phyloP scores from a whole-genome alignment of 2,888 invertebrate genomes.

The Archaeoteleia sp. region DNA sequence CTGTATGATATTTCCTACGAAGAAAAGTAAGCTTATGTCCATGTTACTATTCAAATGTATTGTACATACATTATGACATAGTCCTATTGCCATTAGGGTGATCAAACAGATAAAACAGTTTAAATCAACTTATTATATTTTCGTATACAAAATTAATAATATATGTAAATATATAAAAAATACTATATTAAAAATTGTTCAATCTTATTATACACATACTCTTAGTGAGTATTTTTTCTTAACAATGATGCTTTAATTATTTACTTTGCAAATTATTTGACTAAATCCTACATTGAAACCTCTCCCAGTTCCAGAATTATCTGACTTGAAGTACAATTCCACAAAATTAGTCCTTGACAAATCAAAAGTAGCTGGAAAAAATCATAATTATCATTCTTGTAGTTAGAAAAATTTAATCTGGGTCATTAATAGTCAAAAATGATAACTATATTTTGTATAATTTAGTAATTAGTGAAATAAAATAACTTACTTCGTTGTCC shows the following conservation, averaged over 20 bases:
- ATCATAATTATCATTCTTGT: slow-evolving; percentile 10
- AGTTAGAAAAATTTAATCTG: too few species aligned
- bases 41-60: not conserved
- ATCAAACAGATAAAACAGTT: not conserved
- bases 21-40: too few species aligned
- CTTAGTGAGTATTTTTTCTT: slow-evolving; percentile 2
- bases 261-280: slow-evolving; percentile 60
- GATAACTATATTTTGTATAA: slow-evolving; percentile 1
- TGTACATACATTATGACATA: too few species aligned
- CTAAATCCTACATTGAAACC: slow-evolving; percentile 75
- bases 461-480: not conserved
- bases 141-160: not conserved
- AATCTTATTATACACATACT: too few species aligned
- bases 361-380: slow-evolving; percentile 68
- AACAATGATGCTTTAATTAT: slow-evolving; percentile 68
- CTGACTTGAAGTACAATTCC: slow-evolving; percentile 73
- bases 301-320: slow-evolving; percentile 69
- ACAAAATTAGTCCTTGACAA: slow-evolving; percentile 63
- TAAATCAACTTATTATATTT: not conserved
- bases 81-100: not conserved
- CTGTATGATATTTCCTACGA: too few species aligned
- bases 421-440: too few species aligned
- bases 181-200: too few species aligned
- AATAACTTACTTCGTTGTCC: slow-evolving; percentile 65
- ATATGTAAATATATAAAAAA: not conserved